Percentiles rank a stretch among this genome's conserved stretches.
phyloP scores from a whole-genome alignment of 2,113 vertebrate genomes.

The Calypte anna region DNA sequence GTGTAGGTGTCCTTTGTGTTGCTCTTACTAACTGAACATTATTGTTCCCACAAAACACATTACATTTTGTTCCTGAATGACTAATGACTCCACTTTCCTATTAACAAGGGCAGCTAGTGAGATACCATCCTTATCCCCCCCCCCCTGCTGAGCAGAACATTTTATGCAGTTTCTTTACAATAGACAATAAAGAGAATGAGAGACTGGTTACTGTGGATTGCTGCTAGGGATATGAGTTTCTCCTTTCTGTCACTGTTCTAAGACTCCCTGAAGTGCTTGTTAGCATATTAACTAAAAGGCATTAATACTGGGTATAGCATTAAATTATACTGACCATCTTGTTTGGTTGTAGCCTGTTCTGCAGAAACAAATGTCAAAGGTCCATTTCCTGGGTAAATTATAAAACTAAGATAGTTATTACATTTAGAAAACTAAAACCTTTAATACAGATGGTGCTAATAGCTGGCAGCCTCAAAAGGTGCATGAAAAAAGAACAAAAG shows the following conservation, averaged over 20 bases:
- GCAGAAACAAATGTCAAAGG: neutral
- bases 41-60: neutral
- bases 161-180: neutral
- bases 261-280: neutral
- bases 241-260: neutral
- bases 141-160: neutral
- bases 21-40: neutral
- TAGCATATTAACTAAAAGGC: neutral
- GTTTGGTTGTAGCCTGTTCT: neutral
- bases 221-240: conserved; percentile 9
- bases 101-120: neutral
- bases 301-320: neutral
- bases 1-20: neutral
- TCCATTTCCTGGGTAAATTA: neutral
- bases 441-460: neutral
- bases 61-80: neutral
- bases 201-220: neutral
- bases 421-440: neutral
- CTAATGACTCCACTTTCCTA: neutral
- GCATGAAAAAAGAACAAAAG: neutral
- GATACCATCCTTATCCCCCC: neutral
- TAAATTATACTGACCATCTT: neutral
- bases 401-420: neutral
- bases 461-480: neutral
- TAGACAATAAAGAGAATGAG: neutral